phyloP scores from a whole-genome alignment of 1,140 invertebrate genomes.

The Anastatus disparis region DNA sequence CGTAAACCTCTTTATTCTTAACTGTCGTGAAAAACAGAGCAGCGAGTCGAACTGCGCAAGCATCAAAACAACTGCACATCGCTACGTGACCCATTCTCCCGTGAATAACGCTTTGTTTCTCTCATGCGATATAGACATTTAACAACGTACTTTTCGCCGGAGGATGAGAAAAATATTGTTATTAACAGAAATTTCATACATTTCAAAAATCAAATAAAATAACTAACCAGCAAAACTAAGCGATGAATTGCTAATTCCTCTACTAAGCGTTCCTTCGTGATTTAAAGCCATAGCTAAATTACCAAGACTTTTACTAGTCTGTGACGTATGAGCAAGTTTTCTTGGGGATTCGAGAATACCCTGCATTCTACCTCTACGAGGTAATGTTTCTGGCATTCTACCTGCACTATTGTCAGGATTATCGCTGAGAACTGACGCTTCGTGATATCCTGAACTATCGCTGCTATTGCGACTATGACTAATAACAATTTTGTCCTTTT shows the following conservation, averaged over 20 bases:
- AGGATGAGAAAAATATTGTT: too few relatives aligned
- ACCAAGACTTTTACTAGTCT: slow-evolving; percentile 62
- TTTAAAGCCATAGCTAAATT: slow-evolving; percentile 54
- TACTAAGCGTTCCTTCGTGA: slow-evolving; percentile 50
- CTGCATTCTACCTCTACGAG: slow-evolving; percentile 52
- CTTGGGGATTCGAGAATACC: slow-evolving; percentile 45
- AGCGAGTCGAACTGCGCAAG: too few relatives aligned
- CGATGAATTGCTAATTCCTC: slow-evolving; percentile 61
- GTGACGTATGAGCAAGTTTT: slow-evolving; percentile 58
- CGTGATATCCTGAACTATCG: slow-evolving; percentile 81
- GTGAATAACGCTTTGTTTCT: too few relatives aligned
- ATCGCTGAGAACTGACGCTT: slow-evolving; percentile 77
- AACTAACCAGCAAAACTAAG: slow-evolving; percentile 59
- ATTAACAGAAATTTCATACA: too few relatives aligned
- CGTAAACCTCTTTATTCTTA: too few relatives aligned
- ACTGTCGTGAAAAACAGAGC: too few relatives aligned
- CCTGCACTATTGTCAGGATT: slow-evolving; percentile 61
- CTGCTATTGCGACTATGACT: slow-evolving; percentile 80
- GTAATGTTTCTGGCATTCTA: slow-evolving; percentile 59
- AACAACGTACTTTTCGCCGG: too few relatives aligned
- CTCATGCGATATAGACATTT: too few relatives aligned
- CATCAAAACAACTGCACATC: too few relatives aligned
- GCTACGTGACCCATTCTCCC: too few relatives aligned
- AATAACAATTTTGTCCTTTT: slow-evolving; percentile 63
- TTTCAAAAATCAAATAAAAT: neutral